Percentiles rank a stretch among this genome's conserved stretches.
These are phyloP conservation scores for Protonemura montana DNA, from an alignment of 2,888 invertebrate genomes.

Conservation along the genomic window DNA sequence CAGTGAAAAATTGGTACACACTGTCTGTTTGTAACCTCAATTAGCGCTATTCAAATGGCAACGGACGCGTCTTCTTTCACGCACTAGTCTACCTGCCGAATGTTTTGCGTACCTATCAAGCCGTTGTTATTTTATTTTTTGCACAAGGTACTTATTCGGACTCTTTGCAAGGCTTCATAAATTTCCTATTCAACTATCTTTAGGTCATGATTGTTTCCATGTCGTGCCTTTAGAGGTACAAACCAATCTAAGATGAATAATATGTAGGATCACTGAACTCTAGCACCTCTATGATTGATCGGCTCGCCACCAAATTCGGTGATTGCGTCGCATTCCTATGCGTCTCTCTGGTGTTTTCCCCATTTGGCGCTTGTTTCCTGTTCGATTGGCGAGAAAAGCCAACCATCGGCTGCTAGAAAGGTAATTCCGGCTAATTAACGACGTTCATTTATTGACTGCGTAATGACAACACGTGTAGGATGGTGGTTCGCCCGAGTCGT, in stretches of 20 bases:
- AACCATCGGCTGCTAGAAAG: neutral
- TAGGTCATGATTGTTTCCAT: neutral
- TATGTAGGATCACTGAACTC: constrained; percentile 22
- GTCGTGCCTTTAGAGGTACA: neutral
- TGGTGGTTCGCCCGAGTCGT: neutral
- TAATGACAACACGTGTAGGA: neutral
- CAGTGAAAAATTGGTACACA: neutral
- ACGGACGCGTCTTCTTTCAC: too few species aligned
- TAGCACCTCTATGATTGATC: constrained; percentile 31
- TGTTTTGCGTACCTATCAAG: neutral
- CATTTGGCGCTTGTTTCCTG: constrained; percentile 31
- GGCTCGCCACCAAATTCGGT: constrained; percentile 25
- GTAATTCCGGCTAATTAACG: neutral
- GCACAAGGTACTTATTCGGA: neutral
- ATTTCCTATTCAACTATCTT: neutral
- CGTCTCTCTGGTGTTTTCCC: neutral
- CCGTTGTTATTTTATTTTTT: neutral
- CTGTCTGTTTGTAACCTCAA: neutral
- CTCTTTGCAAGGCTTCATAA: neutral
- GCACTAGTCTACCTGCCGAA: neutral
- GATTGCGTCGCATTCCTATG: neutral
- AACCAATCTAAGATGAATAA: neutral
- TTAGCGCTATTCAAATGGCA: too few species aligned
- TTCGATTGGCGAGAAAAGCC: neutral
- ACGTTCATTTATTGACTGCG: neutral